Base-by-base conservation (phyloP, 2,797 vertebrate species). In the Etheostoma nigrum region DNA sequence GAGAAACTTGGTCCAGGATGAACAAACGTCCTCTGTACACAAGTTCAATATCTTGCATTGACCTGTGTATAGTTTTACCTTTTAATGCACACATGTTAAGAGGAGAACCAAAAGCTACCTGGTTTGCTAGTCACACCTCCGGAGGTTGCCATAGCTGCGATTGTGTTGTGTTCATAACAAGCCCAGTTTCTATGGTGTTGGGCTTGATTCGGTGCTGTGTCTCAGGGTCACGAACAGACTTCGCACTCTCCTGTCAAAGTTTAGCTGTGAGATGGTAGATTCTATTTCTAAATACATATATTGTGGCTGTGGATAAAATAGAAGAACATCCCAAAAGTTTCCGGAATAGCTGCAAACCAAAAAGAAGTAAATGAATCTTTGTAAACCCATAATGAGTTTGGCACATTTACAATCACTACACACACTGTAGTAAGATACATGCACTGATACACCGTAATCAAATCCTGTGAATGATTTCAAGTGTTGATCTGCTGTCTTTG, bases 101-200 rank as follows among this genome's bases (percentile, higher is more conserved):
- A 82, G 52, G 84, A 82, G 44, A 21, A 81, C 88, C 73, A 18
- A 36, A 57, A 85, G 69, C 83, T 90, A 90, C 88, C 82, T 86
- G 89, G 44, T 86, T 73, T 92, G 76, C 83, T 78, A 85, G 86
- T 89, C 85, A 62, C 83, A 89, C 84, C 83, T 92, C 49, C 18
- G 15, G 74, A 70, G 66, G 93, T 95, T 92, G 79, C 93, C 92
- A 93, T 90, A 71, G 94, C 84, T 47, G 67, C 92, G 4, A 72
- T 60, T 75, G 72, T 93, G 91, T 95, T 94, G 79, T 93, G 87
- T 42, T 87, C 92, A 93, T 57, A 96, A 96, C 94, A 96, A 53
- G 55, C 18, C 40, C 51, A 1, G 86, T 91, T 85, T 86, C 93
- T 86, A 86, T 81, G 82, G 86, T 70, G 72, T 58, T 51, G 72